A percentile compares a stretch with the other conserved stretches of the same genome.
phyloP scores from a whole-genome alignment of 2,113 vertebrate species.

The Entelurus aequoreus region DNA sequence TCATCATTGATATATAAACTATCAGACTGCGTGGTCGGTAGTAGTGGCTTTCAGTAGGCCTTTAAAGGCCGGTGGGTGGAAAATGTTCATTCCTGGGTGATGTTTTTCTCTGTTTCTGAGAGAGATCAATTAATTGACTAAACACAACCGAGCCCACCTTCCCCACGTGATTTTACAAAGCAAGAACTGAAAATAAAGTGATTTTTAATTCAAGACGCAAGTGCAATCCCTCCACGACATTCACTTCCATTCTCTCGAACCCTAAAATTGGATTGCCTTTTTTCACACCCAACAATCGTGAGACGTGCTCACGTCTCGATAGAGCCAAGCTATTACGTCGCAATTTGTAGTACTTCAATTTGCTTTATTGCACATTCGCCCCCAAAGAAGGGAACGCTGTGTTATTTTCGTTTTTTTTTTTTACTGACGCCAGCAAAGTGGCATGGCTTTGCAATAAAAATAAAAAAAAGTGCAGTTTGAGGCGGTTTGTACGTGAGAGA shows the following conservation, averaged over 20 bases:
- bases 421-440: not conserved
- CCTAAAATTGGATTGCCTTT: not conserved
- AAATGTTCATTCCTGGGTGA: not conserved
- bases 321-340: constrained; percentile 1
- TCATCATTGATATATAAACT: no score
- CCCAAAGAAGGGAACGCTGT: not conserved
- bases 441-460: not conserved
- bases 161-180: not conserved
- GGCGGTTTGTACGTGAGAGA: not conserved
- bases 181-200: not conserved
- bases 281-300: not conserved
- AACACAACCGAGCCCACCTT: not conserved
- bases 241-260: not conserved
- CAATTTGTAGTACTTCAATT: constrained; percentile 6
- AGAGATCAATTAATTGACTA: not conserved
- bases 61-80: no score
- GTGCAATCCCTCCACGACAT: not conserved
- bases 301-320: not conserved
- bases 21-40: no score
- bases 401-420: not conserved
- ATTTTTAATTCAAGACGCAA: not conserved
- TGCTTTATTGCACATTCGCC: constrained; percentile 1
- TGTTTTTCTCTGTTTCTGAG: not conserved
- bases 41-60: no score
- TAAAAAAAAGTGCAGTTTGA: not conserved